These are phyloP conservation scores for Ramphastos sulfuratus DNA, from an alignment of 2,113 vertebrate genomes.

Conservation along the genomic window DNA sequence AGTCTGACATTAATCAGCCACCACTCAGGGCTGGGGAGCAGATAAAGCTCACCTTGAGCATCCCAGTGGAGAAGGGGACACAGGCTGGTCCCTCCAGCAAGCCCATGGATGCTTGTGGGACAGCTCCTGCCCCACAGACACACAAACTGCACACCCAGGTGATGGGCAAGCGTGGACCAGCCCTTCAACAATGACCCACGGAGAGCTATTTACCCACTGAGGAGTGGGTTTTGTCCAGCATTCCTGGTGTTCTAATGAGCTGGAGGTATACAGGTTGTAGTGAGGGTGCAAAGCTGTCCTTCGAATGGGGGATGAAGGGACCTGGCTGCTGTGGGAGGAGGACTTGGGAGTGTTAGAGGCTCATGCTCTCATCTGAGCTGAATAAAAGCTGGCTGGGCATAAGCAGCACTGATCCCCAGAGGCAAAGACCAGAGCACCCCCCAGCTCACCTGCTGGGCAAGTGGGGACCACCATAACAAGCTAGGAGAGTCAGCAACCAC, in stretches of 20 bases:
- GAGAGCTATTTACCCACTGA: not conserved
- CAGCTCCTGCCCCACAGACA: not conserved
- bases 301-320: not conserved
- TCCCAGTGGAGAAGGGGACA: not conserved
- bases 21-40: not conserved
- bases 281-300: not conserved
- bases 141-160: not conserved
- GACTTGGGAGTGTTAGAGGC: not conserved
- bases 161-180: rapidly evolving
- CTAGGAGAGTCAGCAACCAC: not conserved
- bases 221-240: rapidly evolving
- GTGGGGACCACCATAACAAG: not conserved
- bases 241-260: not conserved
- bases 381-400: not conserved
- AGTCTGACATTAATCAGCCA: not conserved
- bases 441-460: not conserved
- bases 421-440: not conserved
- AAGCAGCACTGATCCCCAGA: not conserved
- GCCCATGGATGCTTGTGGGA: not conserved
- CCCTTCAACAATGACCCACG: rapidly evolving
- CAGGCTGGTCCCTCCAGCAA: not conserved
- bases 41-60: not conserved
- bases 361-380: not conserved
- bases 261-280: not conserved
- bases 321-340: not conserved